Base-by-base conservation (phyloP, 2,113 vertebrate species). In the Callipepla californica region DNA sequence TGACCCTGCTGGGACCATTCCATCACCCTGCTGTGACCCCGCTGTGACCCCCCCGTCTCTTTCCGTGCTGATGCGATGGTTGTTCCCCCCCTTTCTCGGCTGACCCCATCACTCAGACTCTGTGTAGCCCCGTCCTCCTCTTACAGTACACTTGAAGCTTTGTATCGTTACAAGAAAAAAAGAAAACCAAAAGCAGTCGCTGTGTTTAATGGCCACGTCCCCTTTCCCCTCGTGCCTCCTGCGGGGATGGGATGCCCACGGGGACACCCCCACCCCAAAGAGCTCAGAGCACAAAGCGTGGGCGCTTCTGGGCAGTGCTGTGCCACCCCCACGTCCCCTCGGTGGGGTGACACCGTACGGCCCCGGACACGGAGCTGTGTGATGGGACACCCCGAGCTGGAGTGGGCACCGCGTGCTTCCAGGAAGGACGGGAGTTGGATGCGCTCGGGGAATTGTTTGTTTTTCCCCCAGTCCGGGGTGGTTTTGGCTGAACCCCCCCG, bases 131-230 rank as follows among this genome's bases (percentile, higher is more conserved):
- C 67, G 0, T 69, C 78, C 61, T 77, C 25, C 80, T 93, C 81
- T 87, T 82, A 63, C 94, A 91, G 94, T 95, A 96, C 94, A 95
- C 93, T 83, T 92, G 95, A 93, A 94, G 87, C 93, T 94, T 94
- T 95, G 89, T 95, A 93, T 95, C 11, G 4, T 91, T 65, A 82
- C 87, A 70, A 68, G 18, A n/a, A 51, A n/a, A n/a, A 59, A 62
- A 66, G 73, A 68, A 73, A 73, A 17, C 9, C 14, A 51, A 67
- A 62, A 51, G 73, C 83, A 66, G 92, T 95, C 20, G 59, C 94
- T 63, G 72, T 93, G 80, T 94, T 91, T 77, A n/a, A 82, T 67
- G 57, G 57, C 57, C 32, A 19, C 7, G 32, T 30, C 30, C 51
- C 51, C 26, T 30, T 53, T 53, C 51, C 51, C 51, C 51, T 30